phyloP scores from a whole-genome alignment of 2,797 vertebrate species.

The Pseudotriccus pelzelni region DNA sequence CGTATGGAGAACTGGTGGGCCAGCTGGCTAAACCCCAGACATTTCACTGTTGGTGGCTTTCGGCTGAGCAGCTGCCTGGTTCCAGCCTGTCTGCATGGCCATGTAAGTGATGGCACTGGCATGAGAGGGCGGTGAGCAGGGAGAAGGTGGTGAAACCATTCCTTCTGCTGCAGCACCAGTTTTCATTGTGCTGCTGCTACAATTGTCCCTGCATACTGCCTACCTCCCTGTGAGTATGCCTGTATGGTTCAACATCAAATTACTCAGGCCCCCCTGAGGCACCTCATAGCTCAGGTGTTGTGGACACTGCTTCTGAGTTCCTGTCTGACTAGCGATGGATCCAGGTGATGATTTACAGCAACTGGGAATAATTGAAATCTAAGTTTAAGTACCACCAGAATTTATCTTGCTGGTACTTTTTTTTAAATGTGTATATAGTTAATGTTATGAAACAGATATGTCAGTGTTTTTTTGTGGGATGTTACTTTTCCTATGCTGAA shows the following conservation, averaged over 20 bases:
- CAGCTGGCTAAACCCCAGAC: neutral
- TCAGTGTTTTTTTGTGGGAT: fast-evolving
- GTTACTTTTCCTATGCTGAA: neutral
- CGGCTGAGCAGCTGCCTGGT: fast-evolving
- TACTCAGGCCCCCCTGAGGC: neutral
- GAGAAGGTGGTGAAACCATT: fast-evolving
- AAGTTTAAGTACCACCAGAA: neutral
- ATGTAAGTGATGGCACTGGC: fast-evolving
- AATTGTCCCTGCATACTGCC: fast-evolving
- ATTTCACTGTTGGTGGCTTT: neutral
- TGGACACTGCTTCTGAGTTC: neutral
- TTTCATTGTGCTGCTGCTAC: neutral
- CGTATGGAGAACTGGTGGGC: neutral
- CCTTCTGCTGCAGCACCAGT: fast-evolving
- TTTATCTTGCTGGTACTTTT: neutral
- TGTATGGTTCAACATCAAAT: neutral
- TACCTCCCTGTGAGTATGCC: neutral
- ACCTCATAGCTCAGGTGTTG: neutral
- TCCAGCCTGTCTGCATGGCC: neutral
- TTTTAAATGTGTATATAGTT: neutral
- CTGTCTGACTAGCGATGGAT: neutral
- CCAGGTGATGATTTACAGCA: neutral
- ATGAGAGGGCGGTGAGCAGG: fast-evolving
- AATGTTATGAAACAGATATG: neutral
- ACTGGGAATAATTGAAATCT: neutral